Evolutionary conservation across 2,113 vertebrate genomes (phyloP).

Genomic region (Eublepharis macularius): DNA sequence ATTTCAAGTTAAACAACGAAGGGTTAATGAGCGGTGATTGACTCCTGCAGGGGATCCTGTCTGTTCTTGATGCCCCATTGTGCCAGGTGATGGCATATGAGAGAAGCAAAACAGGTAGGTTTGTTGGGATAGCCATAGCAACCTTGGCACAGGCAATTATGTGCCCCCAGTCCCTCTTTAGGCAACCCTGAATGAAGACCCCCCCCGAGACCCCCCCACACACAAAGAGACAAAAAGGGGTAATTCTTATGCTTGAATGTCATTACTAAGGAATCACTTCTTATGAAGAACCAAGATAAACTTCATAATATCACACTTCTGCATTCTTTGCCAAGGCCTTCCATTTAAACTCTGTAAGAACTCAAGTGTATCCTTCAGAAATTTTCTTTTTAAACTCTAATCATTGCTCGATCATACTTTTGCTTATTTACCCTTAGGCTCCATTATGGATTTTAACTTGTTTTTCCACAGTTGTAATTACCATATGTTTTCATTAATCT

Average conservation of each 20-base stretch:
- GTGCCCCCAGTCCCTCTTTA: too few species aligned
- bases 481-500: conserved; percentile 79
- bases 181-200: too few species aligned
- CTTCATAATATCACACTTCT: not conserved
- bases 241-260: not conserved
- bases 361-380: conserved; percentile 36
- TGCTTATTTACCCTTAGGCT: conserved; percentile 73
- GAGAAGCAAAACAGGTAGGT: too few species aligned
- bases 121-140: too few species aligned
- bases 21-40: too few species aligned
- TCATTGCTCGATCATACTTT: conserved; percentile 72
- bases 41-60: too few species aligned
- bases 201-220: too few species aligned
- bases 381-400: conserved; percentile 73
- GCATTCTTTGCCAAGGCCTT: conserved; percentile 29
- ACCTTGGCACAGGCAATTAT: too few species aligned
- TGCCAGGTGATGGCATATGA: too few species aligned
- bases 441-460: conserved; percentile 70
- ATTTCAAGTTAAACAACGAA: too few species aligned
- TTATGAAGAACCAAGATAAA: not conserved
- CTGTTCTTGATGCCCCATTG: too few species aligned
- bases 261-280: not conserved
- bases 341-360: conserved; percentile 59
- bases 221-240: too few species aligned
- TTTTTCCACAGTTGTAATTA: conserved; percentile 76